Percentiles rank a stretch among this genome's conserved stretches.
phyloP scores from a whole-genome alignment of 2,888 invertebrate species.

The Oscheius onirici region DNA sequence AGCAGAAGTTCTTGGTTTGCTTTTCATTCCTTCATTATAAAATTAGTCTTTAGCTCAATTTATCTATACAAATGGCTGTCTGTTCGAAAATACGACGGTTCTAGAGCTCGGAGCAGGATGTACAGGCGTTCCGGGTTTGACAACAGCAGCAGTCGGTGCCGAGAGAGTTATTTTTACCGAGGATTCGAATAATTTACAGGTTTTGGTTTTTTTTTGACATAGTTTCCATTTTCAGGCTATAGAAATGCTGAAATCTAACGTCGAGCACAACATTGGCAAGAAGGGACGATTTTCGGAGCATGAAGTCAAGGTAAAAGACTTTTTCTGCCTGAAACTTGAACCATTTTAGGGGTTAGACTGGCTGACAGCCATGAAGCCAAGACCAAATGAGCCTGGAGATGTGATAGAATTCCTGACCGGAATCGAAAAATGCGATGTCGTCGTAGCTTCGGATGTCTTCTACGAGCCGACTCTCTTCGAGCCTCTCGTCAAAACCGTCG shows the following conservation, averaged over 20 bases:
- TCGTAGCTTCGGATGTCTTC: conserved; percentile 68
- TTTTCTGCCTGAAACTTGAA: not conserved
- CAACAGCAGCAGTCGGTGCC: conserved; percentile 57
- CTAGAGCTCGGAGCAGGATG: conserved; percentile 65
- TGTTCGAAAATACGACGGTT: conserved; percentile 39
- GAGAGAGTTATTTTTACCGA: conserved; percentile 57
- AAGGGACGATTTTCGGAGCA: not conserved
- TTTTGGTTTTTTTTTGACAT: not conserved
- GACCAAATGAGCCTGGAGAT: conserved; percentile 2
- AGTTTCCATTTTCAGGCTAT: conserved; percentile 40
- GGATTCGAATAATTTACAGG: conserved; percentile 37
- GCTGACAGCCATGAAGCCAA: conserved; percentile 25
- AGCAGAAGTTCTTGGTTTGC: conserved; percentile 7
- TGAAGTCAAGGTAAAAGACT: not conserved
- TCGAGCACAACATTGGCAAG: conserved; percentile 14
- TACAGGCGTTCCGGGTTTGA: conserved; percentile 52
- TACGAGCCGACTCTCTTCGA: conserved; percentile 62
- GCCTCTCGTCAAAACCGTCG: conserved; percentile 51
- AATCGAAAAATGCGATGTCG: conserved; percentile 36
- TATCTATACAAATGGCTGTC: conserved; percentile 38
- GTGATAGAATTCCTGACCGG: not conserved
- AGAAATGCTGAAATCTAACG: conserved; percentile 41
- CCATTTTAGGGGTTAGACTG: conserved; percentile 47
- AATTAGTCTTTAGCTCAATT: conserved; percentile 52
- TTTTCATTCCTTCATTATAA: not conserved